Base-by-base conservation (phyloP, 2,888 invertebrate species). In the Galeopsomyia nigrocyanea region DNA sequence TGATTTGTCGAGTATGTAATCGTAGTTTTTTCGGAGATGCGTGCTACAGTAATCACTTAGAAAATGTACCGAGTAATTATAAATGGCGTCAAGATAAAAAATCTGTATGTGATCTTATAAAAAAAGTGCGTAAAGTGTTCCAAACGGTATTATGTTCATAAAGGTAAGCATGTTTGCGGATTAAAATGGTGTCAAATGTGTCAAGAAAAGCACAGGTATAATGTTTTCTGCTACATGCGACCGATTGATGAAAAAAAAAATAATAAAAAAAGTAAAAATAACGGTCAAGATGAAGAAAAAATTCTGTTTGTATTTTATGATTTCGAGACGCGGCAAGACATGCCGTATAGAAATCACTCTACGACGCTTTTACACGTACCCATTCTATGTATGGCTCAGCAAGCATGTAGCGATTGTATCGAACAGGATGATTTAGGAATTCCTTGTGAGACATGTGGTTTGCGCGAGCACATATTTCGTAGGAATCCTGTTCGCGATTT, bases 341-440 rank as follows among this genome's bases (percentile, higher is more conserved):
- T 47, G 2, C 3, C 47, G 10, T 61, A 46, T 19, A 10, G 26
- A 6, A 31, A 61, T 49, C 61, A 61, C 21, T 5, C 13, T 9
- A 26, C 6, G 7, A 47, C 19, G n/a, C 47, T 9, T 9, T 16
- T 57, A 57, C 62, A 67, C 39, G 19, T 50, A 17, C 58, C 67
- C 9, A 67, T 21, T 51, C 46, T 60, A 3, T 57, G 58, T 49
- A 50, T 68, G 6, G 50, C 51, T 5, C 60, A 68, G n/a, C 60
- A 57, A 13, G 67, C 17, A 1, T 60, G 60, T 14, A 26, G 10
- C 16, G 10, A 66, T 1, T 73, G 73, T 57, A 50, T 73, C 3
- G 10, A 50, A 1, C 31, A 68, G 6, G 39, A 63, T 5, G 14
- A 74, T 67, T 9, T 68, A 0, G 3, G 16, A 14, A 7, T 55